Percentiles rank a stretch among this genome's conserved stretches.
phyloP scores from a whole-genome alignment of 2,113 vertebrate genomes.

The Pachypanchax playfairii region DNA sequence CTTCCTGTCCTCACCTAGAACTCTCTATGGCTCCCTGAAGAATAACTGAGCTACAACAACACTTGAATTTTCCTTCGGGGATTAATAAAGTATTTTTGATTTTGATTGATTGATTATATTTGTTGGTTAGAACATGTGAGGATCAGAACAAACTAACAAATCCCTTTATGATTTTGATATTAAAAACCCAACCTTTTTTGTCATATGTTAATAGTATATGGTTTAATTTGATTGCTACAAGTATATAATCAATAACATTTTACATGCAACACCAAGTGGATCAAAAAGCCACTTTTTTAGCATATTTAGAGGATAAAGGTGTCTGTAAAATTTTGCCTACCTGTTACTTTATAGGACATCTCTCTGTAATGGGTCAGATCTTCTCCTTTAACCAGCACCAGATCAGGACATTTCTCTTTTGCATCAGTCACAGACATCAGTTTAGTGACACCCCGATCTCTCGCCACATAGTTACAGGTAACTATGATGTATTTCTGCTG shows the following conservation, averaged over 20 bases:
- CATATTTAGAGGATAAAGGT: background rate
- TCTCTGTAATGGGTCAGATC: constrained; percentile 90
- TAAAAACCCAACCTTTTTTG: too few species aligned
- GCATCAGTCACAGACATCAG: constrained; percentile 85
- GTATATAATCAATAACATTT: background rate
- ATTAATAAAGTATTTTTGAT: too few species aligned
- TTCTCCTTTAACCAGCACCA: constrained; percentile 90
- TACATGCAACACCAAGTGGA: background rate
- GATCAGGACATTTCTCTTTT: constrained; percentile 85
- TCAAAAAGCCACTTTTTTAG: background rate
- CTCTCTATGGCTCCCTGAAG: too few species aligned
- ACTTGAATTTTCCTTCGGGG: too few species aligned
- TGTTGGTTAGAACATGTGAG: too few species aligned
- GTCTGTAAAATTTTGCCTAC: constrained; percentile 61
- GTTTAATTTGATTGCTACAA: background rate
- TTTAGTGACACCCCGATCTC: constrained; percentile 84
- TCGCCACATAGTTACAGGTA: constrained; percentile 92
- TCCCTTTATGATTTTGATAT: too few species aligned
- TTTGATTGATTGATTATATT: too few species aligned
- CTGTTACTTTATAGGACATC: constrained; percentile 90
- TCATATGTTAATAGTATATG: background rate
- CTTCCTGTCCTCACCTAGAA: too few species aligned
- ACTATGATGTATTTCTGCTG: constrained; percentile 88
- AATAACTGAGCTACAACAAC: too few species aligned
- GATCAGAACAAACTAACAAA: too few species aligned